A percentile compares a stretch with the other conserved stretches of the same genome.
Evolutionary conservation across 2,888 invertebrate genomes (phyloP).

Genomic region (Corbicula japonica): DNA sequence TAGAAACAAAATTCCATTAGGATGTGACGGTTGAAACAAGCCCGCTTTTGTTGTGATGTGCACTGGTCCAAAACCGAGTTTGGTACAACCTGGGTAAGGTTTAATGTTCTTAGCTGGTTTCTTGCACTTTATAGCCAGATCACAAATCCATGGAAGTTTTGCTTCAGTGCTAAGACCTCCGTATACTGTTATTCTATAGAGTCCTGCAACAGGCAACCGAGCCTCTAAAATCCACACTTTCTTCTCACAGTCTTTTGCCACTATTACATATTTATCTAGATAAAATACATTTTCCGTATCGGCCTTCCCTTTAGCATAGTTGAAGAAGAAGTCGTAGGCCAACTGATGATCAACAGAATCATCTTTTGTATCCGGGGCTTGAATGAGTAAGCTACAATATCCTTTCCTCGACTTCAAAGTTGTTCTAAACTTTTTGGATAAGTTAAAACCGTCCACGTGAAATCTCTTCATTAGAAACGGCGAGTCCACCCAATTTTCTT

Average conservation of each 20-base stretch:
- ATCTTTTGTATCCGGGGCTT: constrained; percentile 37
- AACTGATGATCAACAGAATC: constrained; percentile 49
- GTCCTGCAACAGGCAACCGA: constrained; percentile 63
- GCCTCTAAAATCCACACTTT: constrained; percentile 61
- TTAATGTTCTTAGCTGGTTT: constrained; percentile 22
- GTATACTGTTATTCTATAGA: constrained; percentile 60
- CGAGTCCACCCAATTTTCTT: constrained; percentile 55
- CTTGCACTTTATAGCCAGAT: constrained; percentile 41
- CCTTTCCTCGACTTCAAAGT: constrained; percentile 60
- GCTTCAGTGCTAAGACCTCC: constrained; percentile 46
- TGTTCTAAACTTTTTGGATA: constrained; percentile 50
- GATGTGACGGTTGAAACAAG: constrained; percentile 55
- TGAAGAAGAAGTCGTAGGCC: constrained; percentile 59
- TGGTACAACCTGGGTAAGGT: constrained; percentile 56
- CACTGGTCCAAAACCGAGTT: constrained; percentile 60
- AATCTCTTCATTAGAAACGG: constrained; percentile 64
- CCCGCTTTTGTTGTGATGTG: constrained; percentile 53
- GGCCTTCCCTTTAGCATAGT: constrained; percentile 22
- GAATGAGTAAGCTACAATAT: constrained; percentile 45
- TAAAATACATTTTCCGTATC: constrained; percentile 54
- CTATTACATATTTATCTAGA: constrained; percentile 48
- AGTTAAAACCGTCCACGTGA: constrained; percentile 61
- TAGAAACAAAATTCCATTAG: constrained; percentile 59
- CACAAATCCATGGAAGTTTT: constrained; percentile 60
- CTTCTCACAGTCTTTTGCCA: constrained; percentile 52